A percentile compares a stretch with the other conserved stretches of the same genome.
Conservation (phyloP, 1,140 invertebrate species). For the Trichonephila clavipes region DNA sequence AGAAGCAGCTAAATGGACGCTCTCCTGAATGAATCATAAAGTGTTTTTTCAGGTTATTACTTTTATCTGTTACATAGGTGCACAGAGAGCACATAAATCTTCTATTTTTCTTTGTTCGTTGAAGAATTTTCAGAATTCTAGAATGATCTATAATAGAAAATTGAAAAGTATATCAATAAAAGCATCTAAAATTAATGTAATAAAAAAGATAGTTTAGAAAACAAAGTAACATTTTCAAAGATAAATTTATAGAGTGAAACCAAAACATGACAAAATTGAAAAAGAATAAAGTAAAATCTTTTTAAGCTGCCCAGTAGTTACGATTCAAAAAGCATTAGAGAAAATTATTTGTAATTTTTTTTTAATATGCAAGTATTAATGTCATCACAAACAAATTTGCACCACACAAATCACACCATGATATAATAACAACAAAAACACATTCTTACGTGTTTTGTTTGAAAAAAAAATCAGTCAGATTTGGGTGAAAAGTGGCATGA, state of each 20-base stretch:
- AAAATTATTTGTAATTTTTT: too few species aligned
- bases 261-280: neutral
- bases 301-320: neutral
- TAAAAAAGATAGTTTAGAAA: neutral
- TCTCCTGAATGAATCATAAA: slow-evolving; percentile 75
- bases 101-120: neutral
- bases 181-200: neutral
- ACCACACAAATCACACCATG: too few species aligned
- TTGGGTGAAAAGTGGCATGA: too few species aligned
- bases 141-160: neutral
- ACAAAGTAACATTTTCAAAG: neutral
- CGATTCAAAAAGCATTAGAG: too few species aligned
- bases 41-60: slow-evolving; percentile 12
- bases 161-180: neutral
- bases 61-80: neutral
- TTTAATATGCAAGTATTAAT: too few species aligned
- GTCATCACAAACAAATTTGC: too few species aligned
- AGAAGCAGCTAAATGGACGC: slow-evolving; percentile 50
- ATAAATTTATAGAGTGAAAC: neutral
- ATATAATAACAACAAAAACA: too few species aligned
- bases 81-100: slow-evolving; percentile 6
- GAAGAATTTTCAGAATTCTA: neutral
- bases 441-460: too few species aligned
- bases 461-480: too few species aligned
- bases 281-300: neutral